Conservation (phyloP, 2,797 vertebrate genomes). For the Phalanger gymnotis region DNA sequence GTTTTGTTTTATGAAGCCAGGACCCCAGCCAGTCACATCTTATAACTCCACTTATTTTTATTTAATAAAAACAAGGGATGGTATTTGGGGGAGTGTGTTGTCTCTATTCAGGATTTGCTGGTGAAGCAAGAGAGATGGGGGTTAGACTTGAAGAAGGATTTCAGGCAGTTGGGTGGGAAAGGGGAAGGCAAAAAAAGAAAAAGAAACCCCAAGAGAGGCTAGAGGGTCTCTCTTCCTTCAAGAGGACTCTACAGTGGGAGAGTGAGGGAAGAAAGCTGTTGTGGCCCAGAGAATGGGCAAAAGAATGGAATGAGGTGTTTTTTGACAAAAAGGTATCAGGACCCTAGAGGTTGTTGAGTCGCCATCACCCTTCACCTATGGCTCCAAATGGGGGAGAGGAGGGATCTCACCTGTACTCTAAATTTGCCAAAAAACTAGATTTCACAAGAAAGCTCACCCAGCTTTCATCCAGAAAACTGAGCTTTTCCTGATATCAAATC, state of each 20-base stretch:
- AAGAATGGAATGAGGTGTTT: neutral
- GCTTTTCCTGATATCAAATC: slow-evolving; percentile 27
- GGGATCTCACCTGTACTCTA: slow-evolving; percentile 11
- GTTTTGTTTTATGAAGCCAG: slow-evolving; percentile 82
- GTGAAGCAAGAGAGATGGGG: slow-evolving; percentile 55
- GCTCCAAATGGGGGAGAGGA: neutral
- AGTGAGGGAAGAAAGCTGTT: slow-evolving; percentile 1
- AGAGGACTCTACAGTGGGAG: neutral
- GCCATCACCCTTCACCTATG: neutral
- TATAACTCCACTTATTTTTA: slow-evolving; percentile 82
- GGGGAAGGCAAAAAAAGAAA: neutral
- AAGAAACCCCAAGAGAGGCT: slow-evolving; percentile 7
- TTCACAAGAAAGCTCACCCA: neutral
- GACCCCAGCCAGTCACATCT: slow-evolving; percentile 80
- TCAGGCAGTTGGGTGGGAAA: slow-evolving; percentile 6
- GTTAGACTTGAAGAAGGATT: slow-evolving; percentile 63
- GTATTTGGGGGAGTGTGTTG: slow-evolving; percentile 33
- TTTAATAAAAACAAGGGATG: slow-evolving; percentile 81
- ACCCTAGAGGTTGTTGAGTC: neutral
- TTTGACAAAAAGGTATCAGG: neutral
- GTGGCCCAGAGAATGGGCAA: slow-evolving; percentile 9
- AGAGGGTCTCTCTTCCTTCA: slow-evolving; percentile 11
- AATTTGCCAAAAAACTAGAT: slow-evolving; percentile 35
- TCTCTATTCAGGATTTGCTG: slow-evolving; percentile 70
- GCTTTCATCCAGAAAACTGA: neutral